phyloP scores from a whole-genome alignment of 2,797 vertebrate species.

The Petrocephalus schoutedeni region DNA sequence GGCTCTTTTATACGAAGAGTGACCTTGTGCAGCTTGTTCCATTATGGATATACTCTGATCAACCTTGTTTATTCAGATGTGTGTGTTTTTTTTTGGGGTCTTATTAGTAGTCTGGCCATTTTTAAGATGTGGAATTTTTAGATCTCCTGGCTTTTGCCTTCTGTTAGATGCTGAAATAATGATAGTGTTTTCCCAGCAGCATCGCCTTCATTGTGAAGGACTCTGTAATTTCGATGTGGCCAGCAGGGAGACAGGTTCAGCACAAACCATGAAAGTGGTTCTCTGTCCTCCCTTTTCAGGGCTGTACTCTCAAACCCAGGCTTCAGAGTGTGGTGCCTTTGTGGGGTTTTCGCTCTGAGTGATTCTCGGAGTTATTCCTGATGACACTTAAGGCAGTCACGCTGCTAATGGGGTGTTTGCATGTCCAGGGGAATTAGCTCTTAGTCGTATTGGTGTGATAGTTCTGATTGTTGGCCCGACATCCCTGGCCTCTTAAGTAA shows the following conservation, averaged over 20 bases:
- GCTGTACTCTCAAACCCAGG: not conserved
- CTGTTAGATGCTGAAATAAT: not conserved
- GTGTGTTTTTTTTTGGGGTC: not conserved
- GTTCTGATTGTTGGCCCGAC: not conserved
- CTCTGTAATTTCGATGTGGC: not conserved
- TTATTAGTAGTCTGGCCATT: not conserved
- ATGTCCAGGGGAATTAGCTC: not conserved
- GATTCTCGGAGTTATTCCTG: not conserved
- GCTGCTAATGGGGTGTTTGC: not conserved
- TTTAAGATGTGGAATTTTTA: slow-evolving; percentile 1
- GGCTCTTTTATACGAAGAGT: slow-evolving; percentile 35
- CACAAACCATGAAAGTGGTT: not conserved
- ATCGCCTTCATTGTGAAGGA: not conserved
- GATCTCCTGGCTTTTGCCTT: not conserved
- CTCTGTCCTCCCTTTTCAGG: not conserved
- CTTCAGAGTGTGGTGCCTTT: not conserved
- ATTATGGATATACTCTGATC: not conserved
- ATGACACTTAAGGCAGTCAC: not conserved
- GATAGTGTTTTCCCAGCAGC: not conserved
- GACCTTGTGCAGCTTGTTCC: not conserved
- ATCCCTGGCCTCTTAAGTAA: not conserved
- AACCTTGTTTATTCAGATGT: not conserved
- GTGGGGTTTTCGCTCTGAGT: not conserved
- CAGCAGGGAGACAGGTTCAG: not conserved
- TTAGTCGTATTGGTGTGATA: not conserved